Evolutionary conservation across 1,140 invertebrate species (phyloP).

Genomic region (Saccostrea glomerata): DNA sequence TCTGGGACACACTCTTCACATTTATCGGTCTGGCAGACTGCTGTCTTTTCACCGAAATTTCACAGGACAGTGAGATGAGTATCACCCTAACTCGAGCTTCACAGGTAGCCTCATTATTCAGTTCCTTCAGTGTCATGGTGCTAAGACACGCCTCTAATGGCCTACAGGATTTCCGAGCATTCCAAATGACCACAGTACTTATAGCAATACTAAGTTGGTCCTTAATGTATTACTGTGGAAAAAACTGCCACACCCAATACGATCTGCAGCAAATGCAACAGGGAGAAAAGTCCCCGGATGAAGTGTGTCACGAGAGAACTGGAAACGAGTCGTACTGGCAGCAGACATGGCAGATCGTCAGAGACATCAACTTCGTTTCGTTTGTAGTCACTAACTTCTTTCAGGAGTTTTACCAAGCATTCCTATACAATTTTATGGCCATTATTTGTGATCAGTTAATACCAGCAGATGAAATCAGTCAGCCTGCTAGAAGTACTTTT

Average conservation of each 20-base stretch:
- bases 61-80: constrained; percentile 70
- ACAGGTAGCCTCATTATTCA: constrained; percentile 72
- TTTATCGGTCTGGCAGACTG: constrained; percentile 77
- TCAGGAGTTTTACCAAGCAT: constrained; percentile 68
- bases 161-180: constrained; percentile 72
- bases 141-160: constrained; percentile 67
- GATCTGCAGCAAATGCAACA: constrained; percentile 59
- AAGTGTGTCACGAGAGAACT: constrained; percentile 40
- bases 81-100: constrained; percentile 74
- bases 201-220: constrained; percentile 68
- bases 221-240: constrained; percentile 71
- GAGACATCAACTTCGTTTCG: constrained; percentile 65
- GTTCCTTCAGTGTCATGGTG: constrained; percentile 65
- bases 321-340: constrained; percentile 58
- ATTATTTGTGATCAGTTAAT: constrained; percentile 69
- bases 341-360: constrained; percentile 65
- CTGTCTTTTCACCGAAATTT: constrained; percentile 78
- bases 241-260: constrained; percentile 70
- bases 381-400: constrained; percentile 72
- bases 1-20: constrained; percentile 80
- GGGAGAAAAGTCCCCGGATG: constrained; percentile 3
- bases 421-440: constrained; percentile 66
- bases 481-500: constrained; percentile 60
- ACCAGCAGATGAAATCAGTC: constrained; percentile 50
- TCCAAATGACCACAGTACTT: constrained; percentile 69